Evolutionary conservation across 2,113 vertebrate species (phyloP), one percentile per base, ranked within the genome.

Genomic region (Prunella himalayana): DNA sequence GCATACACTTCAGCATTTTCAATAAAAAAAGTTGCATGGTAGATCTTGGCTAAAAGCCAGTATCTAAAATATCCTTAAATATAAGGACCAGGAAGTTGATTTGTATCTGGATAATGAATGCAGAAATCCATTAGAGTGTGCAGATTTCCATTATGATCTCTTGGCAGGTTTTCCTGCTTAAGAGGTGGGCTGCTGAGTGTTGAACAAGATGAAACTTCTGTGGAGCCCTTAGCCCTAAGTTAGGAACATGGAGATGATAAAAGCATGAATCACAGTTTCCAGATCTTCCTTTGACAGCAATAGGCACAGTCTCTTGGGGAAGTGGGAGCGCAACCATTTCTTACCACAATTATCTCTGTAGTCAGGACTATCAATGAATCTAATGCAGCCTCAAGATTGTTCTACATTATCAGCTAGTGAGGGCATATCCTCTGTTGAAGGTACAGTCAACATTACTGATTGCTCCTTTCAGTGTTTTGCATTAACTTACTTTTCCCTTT

Each of bases 61-160:
- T 68, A 90, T 88, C 95, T 96, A 94, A 96, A 95, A 93, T 90
- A 90, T 92, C 92, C 92, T 92, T 93, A 95, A 92, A 93, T 86
- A 92, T 91, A 92, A 92, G 94, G 80, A 95, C 93, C 88, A 93
- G 96, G 93, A 95, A 91, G 90, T 84, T 92, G 93, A 96, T 97
- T 97, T 94, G 92, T 96, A 96, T 97, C 95, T 95, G 82, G 92
- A 94, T 95, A 95, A 97, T 92, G 82, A 96, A 96, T 96, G 94
- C 93, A 92, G 92, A 95, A 96, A 94, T 88, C 94, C 95, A 97
- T 97, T 96, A 96, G 90, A 86, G 90, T 90, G 94, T 81, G 68
- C 85, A 96, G 94, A 96, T 96, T 95, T 97, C 96, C 95, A 97
- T 97, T 97, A 97, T 88, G 95, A 97, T 96, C 92, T 96, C 82